Base-by-base conservation (phyloP, 2,113 vertebrate species). In the Australoheros scitulus region DNA sequence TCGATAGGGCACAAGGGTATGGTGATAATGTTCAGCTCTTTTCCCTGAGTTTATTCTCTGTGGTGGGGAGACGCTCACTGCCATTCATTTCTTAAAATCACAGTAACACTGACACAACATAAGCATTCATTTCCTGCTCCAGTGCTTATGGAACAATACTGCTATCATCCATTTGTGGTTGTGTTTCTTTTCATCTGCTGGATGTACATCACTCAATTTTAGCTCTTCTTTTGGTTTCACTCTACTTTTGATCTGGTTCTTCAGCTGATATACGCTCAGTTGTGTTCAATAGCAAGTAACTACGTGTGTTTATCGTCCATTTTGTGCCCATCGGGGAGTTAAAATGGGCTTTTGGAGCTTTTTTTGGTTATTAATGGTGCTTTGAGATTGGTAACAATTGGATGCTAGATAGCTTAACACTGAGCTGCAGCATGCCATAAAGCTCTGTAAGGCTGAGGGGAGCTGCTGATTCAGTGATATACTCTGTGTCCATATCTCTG, bases 31-130 rank as follows among this genome's bases (percentile, higher is more conserved):
- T 59, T 57, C 68, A 15, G 70, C 34, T 36, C 26, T 64, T 32
- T 52, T 6, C 32, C 20, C 34, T 70, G 43, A 80, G 55, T 50
- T 70, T 57, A 34, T 78, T 78, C 55, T 65, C 61, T 61, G 3
- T 29, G 57, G 15, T 56, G 56, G 24, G 47, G 63, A 26, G 13
- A n/a, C 55, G 20, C 56, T 26, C 6, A 0, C 43, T 55, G 26
- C 47, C 68, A 72, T 72, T 72, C 68, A 55, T 72, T 72, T 72
- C 10, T 9, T 55, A 72, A 55, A 72, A 72, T 55, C 26, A 32
- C 47, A 72, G 68, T 72, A 74, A 70, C 18, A 0, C 17, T 29
- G n/a, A 68, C 7, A 79, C 15, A 43, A 47, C 47, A 22, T 24
- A 70, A 70, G 41, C 56, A 72, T 20, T 64, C 36, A 26, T 79